Percentiles rank a stretch among this genome's conserved stretches.
Evolutionary conservation across 2,888 invertebrate species (phyloP).

Genomic region (Mongoloraphidia duomilia): DNA sequence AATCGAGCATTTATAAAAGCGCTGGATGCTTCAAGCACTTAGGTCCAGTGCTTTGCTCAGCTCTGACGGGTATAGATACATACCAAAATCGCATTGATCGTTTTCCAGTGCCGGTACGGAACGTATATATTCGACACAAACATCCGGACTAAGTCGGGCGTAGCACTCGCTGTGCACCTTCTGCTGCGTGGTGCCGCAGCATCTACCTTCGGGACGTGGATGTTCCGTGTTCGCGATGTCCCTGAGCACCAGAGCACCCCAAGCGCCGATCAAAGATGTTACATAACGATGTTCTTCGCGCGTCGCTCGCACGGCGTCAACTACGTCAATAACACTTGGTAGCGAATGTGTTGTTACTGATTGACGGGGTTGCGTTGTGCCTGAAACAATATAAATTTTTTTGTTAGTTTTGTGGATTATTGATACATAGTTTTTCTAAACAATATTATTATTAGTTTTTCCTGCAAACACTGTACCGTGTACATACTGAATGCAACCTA

Average conservation of each 20-base stretch:
- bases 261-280: constrained; percentile 62
- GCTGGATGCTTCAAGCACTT: no score
- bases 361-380: constrained; percentile 32
- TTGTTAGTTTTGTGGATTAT: neutral
- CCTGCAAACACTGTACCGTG: neutral
- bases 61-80: constrained; percentile 23
- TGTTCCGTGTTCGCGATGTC: constrained; percentile 57
- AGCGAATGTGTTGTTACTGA: constrained; percentile 41
- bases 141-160: constrained; percentile 28
- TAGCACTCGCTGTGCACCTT: constrained; percentile 41
- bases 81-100: constrained; percentile 48
- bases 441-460: neutral
- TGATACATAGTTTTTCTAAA: no score
- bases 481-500: neutral
- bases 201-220: constrained; percentile 30
- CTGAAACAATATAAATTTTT: constrained; percentile 21
- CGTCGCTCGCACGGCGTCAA: constrained; percentile 40
- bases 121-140: constrained; percentile 52
- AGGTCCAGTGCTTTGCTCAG: no score
- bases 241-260: constrained; percentile 61
- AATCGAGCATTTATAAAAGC: no score
- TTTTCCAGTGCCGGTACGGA: constrained; percentile 50
- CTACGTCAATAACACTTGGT: constrained; percentile 44
- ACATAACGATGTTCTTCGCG: constrained; percentile 54
- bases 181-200: constrained; percentile 27